Evolutionary conservation across 2,888 invertebrate genomes (phyloP).

Genomic region (Meiosimyza platycephala): DNA sequence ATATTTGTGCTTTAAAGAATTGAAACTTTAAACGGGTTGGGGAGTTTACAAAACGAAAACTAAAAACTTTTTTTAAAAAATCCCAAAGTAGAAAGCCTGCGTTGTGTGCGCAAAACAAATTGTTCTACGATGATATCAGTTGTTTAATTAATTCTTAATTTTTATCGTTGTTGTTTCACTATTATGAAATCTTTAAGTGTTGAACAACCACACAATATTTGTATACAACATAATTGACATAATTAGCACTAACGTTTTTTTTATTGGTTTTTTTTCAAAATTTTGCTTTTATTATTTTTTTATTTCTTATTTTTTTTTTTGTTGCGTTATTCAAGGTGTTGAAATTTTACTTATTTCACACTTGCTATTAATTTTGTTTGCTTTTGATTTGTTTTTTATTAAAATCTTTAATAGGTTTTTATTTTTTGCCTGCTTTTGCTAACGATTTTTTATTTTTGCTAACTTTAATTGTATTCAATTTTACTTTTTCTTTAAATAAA

Average conservation of each 20-base stretch:
- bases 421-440: too few relatives aligned
- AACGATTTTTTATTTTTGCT: background rate
- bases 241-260: constrained; percentile 8
- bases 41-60: too few relatives aligned
- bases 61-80: too few relatives aligned
- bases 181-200: constrained; percentile 10
- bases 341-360: too few relatives aligned
- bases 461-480: constrained; percentile 14
- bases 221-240: too few relatives aligned
- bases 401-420: too few relatives aligned
- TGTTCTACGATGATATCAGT: background rate
- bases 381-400: background rate
- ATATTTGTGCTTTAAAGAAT: too few relatives aligned
- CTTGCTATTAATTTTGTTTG: background rate
- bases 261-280: constrained; percentile 17
- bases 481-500: background rate
- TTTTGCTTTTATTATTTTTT: constrained; percentile 19
- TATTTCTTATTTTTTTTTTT: constrained; percentile 16
- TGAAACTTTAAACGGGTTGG: too few relatives aligned
- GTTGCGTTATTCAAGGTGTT: constrained; percentile 1
- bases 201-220: too few relatives aligned
- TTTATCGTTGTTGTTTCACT: constrained; percentile 6
- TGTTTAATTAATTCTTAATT: constrained; percentile 21
- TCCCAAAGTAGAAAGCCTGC: too few relatives aligned
- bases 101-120: too few relatives aligned